A percentile compares a stretch with the other conserved stretches of the same genome.
These are phyloP conservation scores for Dicrurus megarhynchus DNA, from an alignment of 2,113 vertebrate species.

Conservation along the genomic window DNA sequence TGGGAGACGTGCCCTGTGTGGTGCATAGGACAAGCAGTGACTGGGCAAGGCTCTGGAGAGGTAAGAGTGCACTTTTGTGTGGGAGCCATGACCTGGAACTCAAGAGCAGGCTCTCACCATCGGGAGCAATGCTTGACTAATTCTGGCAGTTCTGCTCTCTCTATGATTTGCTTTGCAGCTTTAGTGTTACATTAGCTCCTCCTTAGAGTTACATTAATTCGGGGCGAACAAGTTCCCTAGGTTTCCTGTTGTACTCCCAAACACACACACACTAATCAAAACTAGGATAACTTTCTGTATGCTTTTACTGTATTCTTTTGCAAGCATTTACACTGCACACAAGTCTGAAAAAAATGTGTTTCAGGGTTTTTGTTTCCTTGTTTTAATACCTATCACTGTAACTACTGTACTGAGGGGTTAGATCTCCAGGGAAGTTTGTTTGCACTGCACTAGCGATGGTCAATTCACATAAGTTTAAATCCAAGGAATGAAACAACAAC, in stretches of 20 bases:
- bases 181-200: not conserved
- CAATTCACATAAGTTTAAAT: not conserved
- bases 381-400: not conserved
- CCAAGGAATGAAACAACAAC: not conserved
- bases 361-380: not conserved
- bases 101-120: not conserved
- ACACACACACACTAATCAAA: not conserved
- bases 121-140: not conserved
- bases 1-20: not conserved
- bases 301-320: not conserved
- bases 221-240: not conserved
- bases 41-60: not conserved
- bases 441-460: not conserved
- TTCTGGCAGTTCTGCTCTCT: not conserved
- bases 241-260: not conserved
- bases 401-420: not conserved
- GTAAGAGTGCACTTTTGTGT: constrained; percentile 42
- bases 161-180: not conserved
- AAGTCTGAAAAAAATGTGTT: not conserved
- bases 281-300: not conserved
- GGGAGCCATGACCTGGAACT: constrained; percentile 45
- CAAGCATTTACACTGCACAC: not conserved
- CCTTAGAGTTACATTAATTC: not conserved
- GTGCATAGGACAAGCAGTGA: not conserved
- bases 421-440: not conserved